Evolutionary conservation across 2,888 invertebrate genomes (phyloP), one percentile per base, ranked within the genome.

Genomic region (Zygothrica quintamaculata): DNA sequence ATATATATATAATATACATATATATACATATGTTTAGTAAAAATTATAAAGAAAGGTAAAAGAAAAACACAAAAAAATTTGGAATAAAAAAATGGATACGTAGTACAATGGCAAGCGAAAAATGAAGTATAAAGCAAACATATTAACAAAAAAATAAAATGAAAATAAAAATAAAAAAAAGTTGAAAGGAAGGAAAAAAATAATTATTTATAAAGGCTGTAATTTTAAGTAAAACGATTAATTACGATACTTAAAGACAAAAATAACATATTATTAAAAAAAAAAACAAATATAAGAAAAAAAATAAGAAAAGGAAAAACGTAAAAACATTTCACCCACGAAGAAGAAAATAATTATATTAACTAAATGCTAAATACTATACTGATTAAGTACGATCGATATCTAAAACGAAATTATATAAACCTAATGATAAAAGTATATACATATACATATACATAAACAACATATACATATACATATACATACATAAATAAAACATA

Each of bases 121-220:
- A 79, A 82, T 75, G 70, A 86, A 84, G 77, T 86, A 82, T 84
- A 80, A 86, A 82, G 69, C 44, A 72, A 75, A 64, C 56, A 65
- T 66, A 75, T 60, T 68, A 44, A 66, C 22, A 52, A 40, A 18
- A 34, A 52, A 46, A 18, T 12, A 56, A 46, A 18, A 42, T 48
- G 51, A 43, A 65, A 39, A 56, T 46, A 58, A 29, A 57, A 53
- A 39, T 51, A 51, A 29, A 40, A 55, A n/a, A 15, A 7, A 40
- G 36, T 25, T 34, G 3, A 43, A 51, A 43, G 65, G 31, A 62
- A 40, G 34, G 69, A 50, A 51, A 72, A 78, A 84, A 78, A 79
- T 80, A 81, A 86, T 87, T 88, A 88, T 81, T 88, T 89, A 89
- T 90, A 89, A 90, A 90, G 90, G 90, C 90, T 90, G 90, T 90